These are phyloP conservation scores for Eira barbara DNA, from an alignment of 2,113 vertebrate species.

Conservation along the genomic window DNA sequence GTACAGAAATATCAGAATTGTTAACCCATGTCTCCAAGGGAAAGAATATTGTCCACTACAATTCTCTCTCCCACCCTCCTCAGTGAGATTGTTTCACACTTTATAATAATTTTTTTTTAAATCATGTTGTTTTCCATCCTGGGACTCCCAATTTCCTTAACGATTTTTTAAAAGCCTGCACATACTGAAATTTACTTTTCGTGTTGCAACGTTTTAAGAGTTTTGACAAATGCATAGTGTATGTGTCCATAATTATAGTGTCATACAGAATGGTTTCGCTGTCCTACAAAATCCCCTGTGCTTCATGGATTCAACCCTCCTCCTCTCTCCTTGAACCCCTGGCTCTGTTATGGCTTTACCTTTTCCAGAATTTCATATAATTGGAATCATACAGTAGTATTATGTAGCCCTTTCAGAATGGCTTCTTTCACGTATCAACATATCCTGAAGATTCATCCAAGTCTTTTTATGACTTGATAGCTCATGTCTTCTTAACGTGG, in stretches of 20 bases:
- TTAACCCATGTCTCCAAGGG: neutral
- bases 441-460: neutral
- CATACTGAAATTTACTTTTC: neutral
- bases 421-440: neutral
- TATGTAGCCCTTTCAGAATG: neutral
- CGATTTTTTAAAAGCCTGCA: neutral
- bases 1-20: neutral
- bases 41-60: neutral
- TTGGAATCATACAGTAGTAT: neutral
- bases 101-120: neutral
- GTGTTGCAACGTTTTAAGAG: neutral
- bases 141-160: neutral
- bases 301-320: neutral
- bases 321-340: neutral
- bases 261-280: neutral
- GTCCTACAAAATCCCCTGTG: neutral
- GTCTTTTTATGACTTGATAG: neutral
- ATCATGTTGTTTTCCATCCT: neutral
- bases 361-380: neutral
- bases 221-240: neutral
- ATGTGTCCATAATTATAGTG: neutral
- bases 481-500: neutral
- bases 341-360: neutral
- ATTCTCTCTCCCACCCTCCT: accelerated
- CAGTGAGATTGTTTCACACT: neutral